A percentile compares a stretch with the other conserved stretches of the same genome.
Conservation (phyloP, 2,888 invertebrate genomes). For the Nipponacmea schrenckii region DNA sequence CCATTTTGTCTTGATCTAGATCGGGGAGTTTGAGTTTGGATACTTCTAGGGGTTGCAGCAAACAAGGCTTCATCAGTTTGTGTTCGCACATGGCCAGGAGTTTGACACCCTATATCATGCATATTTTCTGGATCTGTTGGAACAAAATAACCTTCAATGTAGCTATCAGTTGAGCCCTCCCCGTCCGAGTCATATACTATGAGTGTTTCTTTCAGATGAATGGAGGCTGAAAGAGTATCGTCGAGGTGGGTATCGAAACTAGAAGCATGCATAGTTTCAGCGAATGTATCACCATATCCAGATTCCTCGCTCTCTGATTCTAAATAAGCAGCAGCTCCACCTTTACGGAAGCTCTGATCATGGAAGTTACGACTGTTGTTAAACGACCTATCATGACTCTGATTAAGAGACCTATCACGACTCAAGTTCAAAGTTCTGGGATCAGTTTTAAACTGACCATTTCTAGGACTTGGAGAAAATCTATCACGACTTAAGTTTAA, state of each 20-base stretch:
- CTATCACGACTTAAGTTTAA: background rate
- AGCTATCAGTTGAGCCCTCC: slow-evolving; percentile 48
- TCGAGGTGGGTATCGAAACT: slow-evolving; percentile 58
- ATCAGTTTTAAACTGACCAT: slow-evolving; percentile 4
- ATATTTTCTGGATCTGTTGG: slow-evolving; percentile 52
- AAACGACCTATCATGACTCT: slow-evolving; percentile 8
- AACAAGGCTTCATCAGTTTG: slow-evolving; percentile 42
- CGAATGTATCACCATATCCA: slow-evolving; percentile 60
- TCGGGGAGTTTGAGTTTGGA: slow-evolving; percentile 48
- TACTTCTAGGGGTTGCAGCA: slow-evolving; percentile 37
- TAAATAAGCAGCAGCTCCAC: slow-evolving; percentile 44
- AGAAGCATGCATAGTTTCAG: slow-evolving; percentile 59
- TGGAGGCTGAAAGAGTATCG: slow-evolving; percentile 47
- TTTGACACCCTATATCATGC: slow-evolving; percentile 51
- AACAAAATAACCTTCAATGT: slow-evolving; percentile 45
- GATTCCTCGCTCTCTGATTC: slow-evolving; percentile 62
- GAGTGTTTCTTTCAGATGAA: slow-evolving; percentile 46
- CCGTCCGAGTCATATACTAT: slow-evolving; percentile 53
- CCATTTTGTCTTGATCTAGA: slow-evolving; percentile 40
- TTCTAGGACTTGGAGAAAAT: slow-evolving; percentile 7
- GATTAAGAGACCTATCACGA: slow-evolving; percentile 10
- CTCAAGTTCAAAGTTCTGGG: slow-evolving; percentile 13
- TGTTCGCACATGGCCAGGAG: slow-evolving; percentile 53
- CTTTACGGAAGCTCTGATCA: slow-evolving; percentile 35
- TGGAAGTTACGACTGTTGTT: slow-evolving; percentile 20